These are phyloP conservation scores for Bos indicus DNA, from an alignment of 2,113 vertebrate genomes.

Conservation along the genomic window DNA sequence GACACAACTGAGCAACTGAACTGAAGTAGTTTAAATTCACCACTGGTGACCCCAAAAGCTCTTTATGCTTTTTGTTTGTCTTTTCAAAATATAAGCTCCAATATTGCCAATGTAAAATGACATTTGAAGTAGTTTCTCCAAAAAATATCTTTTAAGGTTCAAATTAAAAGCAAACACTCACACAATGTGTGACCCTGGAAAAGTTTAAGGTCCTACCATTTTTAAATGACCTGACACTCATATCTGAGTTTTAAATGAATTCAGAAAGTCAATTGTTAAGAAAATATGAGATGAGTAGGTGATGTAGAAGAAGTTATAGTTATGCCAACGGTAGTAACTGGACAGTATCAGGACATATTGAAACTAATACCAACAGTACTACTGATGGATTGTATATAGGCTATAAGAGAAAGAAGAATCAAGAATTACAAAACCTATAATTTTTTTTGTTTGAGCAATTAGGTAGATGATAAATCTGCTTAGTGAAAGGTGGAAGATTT, in stretches of 20 bases:
- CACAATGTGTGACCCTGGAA: background rate
- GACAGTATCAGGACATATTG: background rate
- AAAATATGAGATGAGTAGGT: background rate
- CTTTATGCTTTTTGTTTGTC: background rate
- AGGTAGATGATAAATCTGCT: background rate
- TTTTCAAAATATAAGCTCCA: background rate
- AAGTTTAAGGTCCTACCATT: background rate
- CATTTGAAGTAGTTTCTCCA: background rate
- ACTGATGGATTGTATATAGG: background rate
- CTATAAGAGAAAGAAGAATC: background rate
- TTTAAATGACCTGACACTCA: background rate
- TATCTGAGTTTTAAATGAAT: background rate
- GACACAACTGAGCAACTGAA: background rate
- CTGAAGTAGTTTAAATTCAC: background rate
- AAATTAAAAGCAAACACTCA: conserved; percentile 11
- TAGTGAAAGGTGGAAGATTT: background rate
- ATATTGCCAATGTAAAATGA: conserved; percentile 1
- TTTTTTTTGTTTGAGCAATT: background rate
- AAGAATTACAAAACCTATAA: background rate
- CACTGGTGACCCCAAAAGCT: background rate
- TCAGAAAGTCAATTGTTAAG: background rate
- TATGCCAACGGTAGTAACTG: background rate
- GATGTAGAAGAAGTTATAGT: background rate
- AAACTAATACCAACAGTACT: background rate
- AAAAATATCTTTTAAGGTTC: conserved; percentile 6